Conservation (phyloP, 30 jellyfish, hydroid and myxozoan genomes). For the Aurelia coerulea region DNA sequence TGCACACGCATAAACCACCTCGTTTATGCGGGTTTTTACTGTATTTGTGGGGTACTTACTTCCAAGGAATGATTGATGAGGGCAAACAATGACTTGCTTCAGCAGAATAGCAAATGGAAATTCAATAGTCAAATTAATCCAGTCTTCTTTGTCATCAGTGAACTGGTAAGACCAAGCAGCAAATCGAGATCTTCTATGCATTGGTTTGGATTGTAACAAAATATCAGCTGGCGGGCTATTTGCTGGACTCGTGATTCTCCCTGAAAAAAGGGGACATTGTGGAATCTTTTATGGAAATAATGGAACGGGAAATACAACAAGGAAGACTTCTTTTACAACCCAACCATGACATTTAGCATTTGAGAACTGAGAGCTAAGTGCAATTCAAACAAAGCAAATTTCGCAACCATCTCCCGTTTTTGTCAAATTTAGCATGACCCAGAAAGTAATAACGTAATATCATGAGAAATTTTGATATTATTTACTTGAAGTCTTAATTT, state of each 20-base stretch:
- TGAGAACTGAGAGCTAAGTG: not conserved
- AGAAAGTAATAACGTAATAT: too few species aligned
- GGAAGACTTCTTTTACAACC: not conserved
- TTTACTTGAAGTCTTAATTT: too few species aligned
- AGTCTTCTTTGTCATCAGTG: slow-evolving; percentile 53
- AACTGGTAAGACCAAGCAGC: slow-evolving; percentile 90
- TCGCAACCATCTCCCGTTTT: too few species aligned
- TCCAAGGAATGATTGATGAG: slow-evolving; percentile 80
- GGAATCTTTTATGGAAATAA: not conserved
- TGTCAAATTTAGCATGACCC: too few species aligned
- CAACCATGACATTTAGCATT: not conserved
- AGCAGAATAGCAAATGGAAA: slow-evolving; percentile 76
- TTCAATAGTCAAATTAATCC: slow-evolving; percentile 72
- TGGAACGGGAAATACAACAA: not conserved
- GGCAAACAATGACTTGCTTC: slow-evolving; percentile 61
- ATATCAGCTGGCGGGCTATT: slow-evolving; percentile 83
- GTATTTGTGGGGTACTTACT: slow-evolving; percentile 23
- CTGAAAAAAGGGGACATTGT: slow-evolving; percentile 37
- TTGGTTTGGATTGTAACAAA: slow-evolving; percentile 61
- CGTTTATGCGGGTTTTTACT: too few species aligned
- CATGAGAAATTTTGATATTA: too few species aligned
- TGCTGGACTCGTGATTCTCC: slow-evolving; percentile 73
- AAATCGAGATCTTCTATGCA: slow-evolving; percentile 81
- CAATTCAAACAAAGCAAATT: too few species aligned
- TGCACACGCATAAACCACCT: too few species aligned